Evolutionary conservation across 1,140 invertebrate species (phyloP), one percentile per base, ranked within the genome.

Genomic region (Choristoneura fumiferana): DNA sequence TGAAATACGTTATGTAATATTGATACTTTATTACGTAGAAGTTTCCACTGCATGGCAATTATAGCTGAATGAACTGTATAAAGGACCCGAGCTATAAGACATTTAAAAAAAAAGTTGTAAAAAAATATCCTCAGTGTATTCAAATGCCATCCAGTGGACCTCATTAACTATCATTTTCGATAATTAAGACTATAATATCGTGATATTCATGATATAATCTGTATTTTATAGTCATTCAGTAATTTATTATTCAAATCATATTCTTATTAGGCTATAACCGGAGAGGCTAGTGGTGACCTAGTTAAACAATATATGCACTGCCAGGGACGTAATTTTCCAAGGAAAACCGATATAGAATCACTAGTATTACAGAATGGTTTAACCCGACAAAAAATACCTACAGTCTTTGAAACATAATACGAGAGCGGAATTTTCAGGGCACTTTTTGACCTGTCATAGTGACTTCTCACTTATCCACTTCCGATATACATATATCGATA

Each of bases 161-260:
- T 9, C 43, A n/a, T 29, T 45, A 5, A 45, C 14, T 45, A 22
- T 40, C 15, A n/a, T 33, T 33, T 49, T 49, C n/a, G 18, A 49
- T 13, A 12, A 5, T 13, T 49, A 49, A 29, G 43, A 29, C 13
- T 14, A n/a, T n/a, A 17, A 49, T 49, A 29, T 33, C 43, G 43
- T 49, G 43, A 49, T 49, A 49, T 49, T 49, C 43, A 49, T 12
- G 43, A 10, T 49, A 39, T 33, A 13, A n/a, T n/a, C n/a, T n/a
- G n/a, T 49, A 22, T 12, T 13, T 39, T 5, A 13, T 39, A 12
- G 12, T n/a, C 43, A 49, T 15, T 22, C 15, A 17, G 6, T 49
- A 29, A 49, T 43, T 43, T 43, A 43, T 49, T 49, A 22, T 37
- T 29, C 22, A 6, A 29, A 29, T 29, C 22, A 6, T 29, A 29